phyloP scores from a whole-genome alignment of 1,140 invertebrate species.

The Lepidotrigona ventralis region DNA sequence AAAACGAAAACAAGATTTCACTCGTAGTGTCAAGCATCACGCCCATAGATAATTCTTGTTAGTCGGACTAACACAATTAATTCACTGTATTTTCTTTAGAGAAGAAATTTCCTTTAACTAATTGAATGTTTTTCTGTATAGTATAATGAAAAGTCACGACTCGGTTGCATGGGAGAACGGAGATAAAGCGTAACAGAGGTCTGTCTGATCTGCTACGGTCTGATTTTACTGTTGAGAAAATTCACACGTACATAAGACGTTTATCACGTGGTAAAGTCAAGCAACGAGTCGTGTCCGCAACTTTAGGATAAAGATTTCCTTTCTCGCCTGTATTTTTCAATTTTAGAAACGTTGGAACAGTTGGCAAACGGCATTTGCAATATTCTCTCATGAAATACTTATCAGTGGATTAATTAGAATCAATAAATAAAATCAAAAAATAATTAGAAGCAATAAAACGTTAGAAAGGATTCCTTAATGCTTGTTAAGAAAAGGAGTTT shows the following conservation, averaged over 20 bases:
- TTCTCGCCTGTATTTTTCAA: not conserved
- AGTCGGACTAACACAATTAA: not conserved
- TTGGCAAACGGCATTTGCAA: not conserved
- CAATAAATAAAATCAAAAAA: no score
- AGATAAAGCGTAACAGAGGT: slow-evolving; percentile 12
- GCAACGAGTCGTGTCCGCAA: not conserved
- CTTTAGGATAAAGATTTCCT: not conserved
- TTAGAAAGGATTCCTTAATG: not conserved
- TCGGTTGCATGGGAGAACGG: not conserved
- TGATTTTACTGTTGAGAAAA: slow-evolving; percentile 25
- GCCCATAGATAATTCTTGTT: not conserved
- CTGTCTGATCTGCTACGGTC: not conserved
- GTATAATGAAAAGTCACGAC: slow-evolving; percentile 28
- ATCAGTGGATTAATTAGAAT: not conserved
- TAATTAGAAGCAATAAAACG: no score
- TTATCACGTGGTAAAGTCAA: not conserved
- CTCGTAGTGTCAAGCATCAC: no score
- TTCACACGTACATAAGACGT: not conserved
- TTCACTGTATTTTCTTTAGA: not conserved
- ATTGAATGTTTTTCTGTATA: slow-evolving; percentile 11
- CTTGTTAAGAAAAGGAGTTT: not conserved
- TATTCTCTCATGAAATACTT: not conserved
- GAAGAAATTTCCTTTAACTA: not conserved
- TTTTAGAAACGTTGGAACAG: not conserved
- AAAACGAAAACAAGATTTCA: not conserved